Conservation (phyloP, 2,888 invertebrate genomes). For the Perizoma affinitatum region DNA sequence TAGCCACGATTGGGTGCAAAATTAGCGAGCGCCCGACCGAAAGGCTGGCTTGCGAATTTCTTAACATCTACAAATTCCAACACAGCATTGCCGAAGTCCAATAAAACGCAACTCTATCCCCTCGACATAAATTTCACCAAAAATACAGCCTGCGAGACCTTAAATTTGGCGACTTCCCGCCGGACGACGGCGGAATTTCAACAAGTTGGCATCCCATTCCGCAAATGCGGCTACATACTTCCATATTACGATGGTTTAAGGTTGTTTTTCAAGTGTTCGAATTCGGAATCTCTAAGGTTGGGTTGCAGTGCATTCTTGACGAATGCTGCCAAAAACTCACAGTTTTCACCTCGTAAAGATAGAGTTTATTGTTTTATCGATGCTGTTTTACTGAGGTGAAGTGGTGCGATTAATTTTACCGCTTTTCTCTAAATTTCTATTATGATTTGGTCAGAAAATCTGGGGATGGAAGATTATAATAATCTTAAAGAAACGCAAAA, state of each 20-base stretch:
- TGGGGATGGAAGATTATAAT: no score
- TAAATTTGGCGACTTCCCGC: slow-evolving; percentile 67
- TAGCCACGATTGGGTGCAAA: slow-evolving; percentile 72
- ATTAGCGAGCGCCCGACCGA: slow-evolving; percentile 77
- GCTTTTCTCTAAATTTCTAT: not conserved
- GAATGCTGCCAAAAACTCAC: slow-evolving; percentile 81
- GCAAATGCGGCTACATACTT: slow-evolving; percentile 47
- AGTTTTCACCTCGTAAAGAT: slow-evolving; percentile 77
- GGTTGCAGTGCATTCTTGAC: slow-evolving; percentile 74
- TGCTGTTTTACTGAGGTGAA: slow-evolving; percentile 32
- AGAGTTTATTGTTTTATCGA: slow-evolving; percentile 65
- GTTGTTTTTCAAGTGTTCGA: slow-evolving; percentile 50
- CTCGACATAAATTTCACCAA: slow-evolving; percentile 51
- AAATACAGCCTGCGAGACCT: slow-evolving; percentile 47
- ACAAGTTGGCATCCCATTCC: slow-evolving; percentile 74
- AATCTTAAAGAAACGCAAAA: no score
- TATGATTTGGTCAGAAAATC: no score
- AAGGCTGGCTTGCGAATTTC: slow-evolving; percentile 78
- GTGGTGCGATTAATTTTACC: slow-evolving; percentile 29
- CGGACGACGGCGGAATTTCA: slow-evolving; percentile 80
- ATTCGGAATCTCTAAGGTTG: slow-evolving; percentile 44
- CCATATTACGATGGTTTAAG: slow-evolving; percentile 53
- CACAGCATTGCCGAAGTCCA: slow-evolving; percentile 36
- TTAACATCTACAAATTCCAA: slow-evolving; percentile 57
- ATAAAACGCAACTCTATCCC: slow-evolving; percentile 57